Percentiles rank a stretch among this genome's conserved stretches.
phyloP scores from a whole-genome alignment of 1,140 invertebrate genomes.

The Samia ricini region DNA sequence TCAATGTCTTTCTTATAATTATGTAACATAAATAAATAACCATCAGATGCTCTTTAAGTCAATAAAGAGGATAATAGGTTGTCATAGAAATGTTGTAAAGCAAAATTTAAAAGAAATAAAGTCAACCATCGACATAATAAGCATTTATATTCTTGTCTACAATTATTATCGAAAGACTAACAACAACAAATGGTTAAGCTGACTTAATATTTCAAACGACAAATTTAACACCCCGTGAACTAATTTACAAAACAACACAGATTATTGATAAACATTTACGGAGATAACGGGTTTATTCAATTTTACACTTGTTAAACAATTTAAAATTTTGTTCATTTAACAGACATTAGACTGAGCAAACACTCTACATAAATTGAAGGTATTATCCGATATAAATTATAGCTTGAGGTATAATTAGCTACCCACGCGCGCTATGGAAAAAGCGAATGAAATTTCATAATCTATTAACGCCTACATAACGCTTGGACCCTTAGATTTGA shows the following conservation, averaged over 20 bases:
- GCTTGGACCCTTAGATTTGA: conserved; percentile 18
- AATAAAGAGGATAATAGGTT: no score
- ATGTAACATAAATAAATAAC: no score
- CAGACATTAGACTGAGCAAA: conserved; percentile 20
- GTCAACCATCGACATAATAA: no score
- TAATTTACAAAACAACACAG: not conserved
- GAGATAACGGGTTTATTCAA: not conserved
- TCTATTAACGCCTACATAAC: conserved; percentile 40
- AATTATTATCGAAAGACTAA: no score
- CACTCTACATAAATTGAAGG: conserved; percentile 38
- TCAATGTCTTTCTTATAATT: no score
- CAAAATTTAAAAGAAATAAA: no score
- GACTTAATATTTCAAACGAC: not conserved
- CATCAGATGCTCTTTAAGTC: no score
- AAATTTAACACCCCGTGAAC: not conserved
- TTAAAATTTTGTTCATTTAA: conserved; percentile 12
- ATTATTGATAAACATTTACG: not conserved
- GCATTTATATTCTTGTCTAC: no score
- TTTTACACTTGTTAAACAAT: not conserved
- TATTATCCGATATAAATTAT: conserved; percentile 55
- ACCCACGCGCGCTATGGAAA: conserved; percentile 55
- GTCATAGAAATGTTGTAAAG: no score
- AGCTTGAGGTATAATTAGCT: conserved; percentile 61
- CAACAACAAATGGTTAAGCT: not conserved
- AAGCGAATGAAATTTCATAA: conserved; percentile 61